Conservation (phyloP, 2,113 vertebrate genomes). For the Proteles cristata region DNA sequence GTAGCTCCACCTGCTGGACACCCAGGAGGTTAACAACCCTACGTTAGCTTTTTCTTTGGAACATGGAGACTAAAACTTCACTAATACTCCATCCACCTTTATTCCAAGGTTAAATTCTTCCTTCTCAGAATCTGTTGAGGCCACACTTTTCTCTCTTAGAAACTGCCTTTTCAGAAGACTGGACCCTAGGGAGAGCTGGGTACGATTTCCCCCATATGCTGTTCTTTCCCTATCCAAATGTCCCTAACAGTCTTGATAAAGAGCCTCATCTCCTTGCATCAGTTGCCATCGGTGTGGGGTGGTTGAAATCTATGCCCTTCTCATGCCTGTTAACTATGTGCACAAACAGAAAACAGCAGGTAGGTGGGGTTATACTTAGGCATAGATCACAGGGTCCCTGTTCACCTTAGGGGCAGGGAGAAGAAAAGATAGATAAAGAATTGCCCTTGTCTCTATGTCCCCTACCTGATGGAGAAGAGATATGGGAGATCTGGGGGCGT, state of each 20-base stretch:
- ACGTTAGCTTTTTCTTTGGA: background rate
- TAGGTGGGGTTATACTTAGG: background rate
- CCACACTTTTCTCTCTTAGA: background rate
- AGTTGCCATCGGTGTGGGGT: background rate
- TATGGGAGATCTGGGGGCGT: background rate
- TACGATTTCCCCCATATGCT: background rate
- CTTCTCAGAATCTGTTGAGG: constrained; percentile 3
- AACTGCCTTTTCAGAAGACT: background rate
- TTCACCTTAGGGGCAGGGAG: background rate
- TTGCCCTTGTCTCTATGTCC: background rate
- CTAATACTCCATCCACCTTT: background rate
- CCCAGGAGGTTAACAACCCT: background rate
- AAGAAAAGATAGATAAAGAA: background rate
- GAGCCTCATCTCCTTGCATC: background rate
- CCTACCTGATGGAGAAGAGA: background rate
- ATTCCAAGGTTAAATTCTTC: constrained; percentile 8
- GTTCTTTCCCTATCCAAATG: background rate
- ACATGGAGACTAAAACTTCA: background rate
- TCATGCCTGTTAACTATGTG: background rate
- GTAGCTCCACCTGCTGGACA: constrained; percentile 75
- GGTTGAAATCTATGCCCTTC: background rate
- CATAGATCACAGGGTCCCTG: background rate
- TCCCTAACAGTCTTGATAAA: background rate
- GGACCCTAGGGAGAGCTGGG: background rate
- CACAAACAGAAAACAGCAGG: background rate